A percentile compares a stretch with the other conserved stretches of the same genome.
These are phyloP conservation scores for Heteromyza rotundicornis DNA, from an alignment of 2,888 invertebrate species.

Conservation along the genomic window DNA sequence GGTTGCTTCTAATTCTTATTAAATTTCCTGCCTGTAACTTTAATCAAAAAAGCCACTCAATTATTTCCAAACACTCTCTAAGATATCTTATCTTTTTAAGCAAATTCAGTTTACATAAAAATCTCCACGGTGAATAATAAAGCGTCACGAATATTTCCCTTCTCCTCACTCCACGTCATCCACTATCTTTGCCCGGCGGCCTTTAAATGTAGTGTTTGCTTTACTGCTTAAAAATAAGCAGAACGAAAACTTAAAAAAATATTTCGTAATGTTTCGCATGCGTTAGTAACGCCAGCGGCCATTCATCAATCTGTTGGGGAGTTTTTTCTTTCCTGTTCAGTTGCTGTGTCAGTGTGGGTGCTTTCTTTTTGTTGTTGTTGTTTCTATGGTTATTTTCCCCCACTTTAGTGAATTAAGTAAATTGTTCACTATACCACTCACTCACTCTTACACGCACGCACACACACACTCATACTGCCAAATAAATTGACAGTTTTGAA, in stretches of 20 bases:
- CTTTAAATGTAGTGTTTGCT: neutral
- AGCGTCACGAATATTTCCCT: no score
- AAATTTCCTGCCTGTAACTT: no score
- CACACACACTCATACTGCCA: neutral
- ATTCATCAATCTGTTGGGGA: neutral
- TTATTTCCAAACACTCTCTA: no score
- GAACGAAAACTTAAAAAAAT: no score
- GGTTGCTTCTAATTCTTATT: no score
- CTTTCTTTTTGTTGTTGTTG: neutral
- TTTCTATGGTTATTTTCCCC: no score
- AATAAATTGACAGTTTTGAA: conserved; percentile 22
- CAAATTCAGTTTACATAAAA: no score
- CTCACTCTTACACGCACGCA: neutral
- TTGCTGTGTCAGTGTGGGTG: neutral
- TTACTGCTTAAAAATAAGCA: neutral
- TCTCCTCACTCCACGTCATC: neutral
- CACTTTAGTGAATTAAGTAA: conserved; percentile 13
- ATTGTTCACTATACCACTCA: conserved; percentile 9
- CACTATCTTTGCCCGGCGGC: no score
- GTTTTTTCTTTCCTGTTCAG: neutral
- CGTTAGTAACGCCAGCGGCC: neutral
- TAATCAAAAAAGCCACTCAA: no score
- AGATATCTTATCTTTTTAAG: no score
- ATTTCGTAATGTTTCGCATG: no score
- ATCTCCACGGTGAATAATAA: no score